Percentiles rank a stretch among this genome's conserved stretches.
phyloP scores from a whole-genome alignment of 1,140 invertebrate genomes.

The Diachasma alloeum region DNA sequence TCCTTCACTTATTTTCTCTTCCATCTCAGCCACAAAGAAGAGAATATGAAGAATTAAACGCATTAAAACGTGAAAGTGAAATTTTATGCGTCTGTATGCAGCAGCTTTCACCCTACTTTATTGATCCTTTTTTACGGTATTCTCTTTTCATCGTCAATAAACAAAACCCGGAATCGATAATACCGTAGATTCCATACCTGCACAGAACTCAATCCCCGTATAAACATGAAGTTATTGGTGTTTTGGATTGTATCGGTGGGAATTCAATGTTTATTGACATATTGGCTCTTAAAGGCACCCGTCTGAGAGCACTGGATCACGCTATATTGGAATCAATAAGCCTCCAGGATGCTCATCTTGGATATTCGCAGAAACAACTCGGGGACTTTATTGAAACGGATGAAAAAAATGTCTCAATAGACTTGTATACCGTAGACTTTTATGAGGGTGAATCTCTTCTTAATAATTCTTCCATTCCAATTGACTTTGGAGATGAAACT shows the following conservation, averaged over 20 bases:
- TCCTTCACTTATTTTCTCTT: background rate
- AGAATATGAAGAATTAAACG: background rate
- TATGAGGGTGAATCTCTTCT: too few relatives aligned
- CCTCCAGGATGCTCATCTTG: background rate
- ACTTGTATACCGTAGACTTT: too few relatives aligned
- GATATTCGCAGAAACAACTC: background rate
- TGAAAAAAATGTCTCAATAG: background rate
- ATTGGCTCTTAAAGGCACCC: background rate
- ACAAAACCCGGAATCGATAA: constrained; percentile 4
- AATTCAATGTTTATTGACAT: constrained; percentile 10
- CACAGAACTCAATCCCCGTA: background rate
- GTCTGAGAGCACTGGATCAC: constrained; percentile 27
- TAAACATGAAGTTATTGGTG: constrained; percentile 41
- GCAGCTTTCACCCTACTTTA: background rate
- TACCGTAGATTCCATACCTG: background rate
- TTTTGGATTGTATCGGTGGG: constrained; percentile 12
- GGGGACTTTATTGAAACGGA: background rate
- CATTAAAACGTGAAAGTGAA: constrained; percentile 4
- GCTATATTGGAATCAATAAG: constrained; percentile 53
- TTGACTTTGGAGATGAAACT: too few relatives aligned
- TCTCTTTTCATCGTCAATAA: background rate
- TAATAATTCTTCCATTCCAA: too few relatives aligned
- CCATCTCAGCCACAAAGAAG: background rate
- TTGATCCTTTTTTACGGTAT: background rate
- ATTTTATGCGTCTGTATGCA: background rate